phyloP scores from a whole-genome alignment of 2,888 invertebrate genomes.

The Agelastica alni region DNA sequence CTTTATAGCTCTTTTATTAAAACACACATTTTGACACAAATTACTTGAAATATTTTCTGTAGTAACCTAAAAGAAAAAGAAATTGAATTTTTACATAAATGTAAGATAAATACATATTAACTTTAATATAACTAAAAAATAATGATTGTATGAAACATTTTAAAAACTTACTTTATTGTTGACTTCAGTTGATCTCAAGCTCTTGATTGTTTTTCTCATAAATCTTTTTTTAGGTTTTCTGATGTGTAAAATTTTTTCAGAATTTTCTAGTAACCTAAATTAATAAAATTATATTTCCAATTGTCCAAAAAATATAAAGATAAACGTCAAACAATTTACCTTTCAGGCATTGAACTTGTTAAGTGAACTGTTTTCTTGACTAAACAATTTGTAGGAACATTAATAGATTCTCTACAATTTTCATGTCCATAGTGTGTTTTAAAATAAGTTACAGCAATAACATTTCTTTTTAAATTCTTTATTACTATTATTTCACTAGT shows the following conservation, averaged over 20 bases:
- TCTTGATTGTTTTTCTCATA: too few relatives aligned
- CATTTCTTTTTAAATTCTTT: not conserved
- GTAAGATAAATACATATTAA: too few relatives aligned
- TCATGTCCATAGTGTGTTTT: constrained; percentile 1
- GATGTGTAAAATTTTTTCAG: not conserved
- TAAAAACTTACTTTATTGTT: too few relatives aligned
- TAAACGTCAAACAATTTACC: not conserved
- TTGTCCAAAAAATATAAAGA: too few relatives aligned
- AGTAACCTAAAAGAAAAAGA: too few relatives aligned
- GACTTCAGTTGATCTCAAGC: too few relatives aligned
- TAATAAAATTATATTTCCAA: too few relatives aligned
- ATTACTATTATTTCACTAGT: constrained; percentile 1
- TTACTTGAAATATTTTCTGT: not conserved
- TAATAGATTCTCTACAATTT: not conserved
- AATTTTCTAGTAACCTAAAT: not conserved
- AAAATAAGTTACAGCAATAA: constrained; percentile 1
- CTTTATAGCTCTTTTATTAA: not conserved
- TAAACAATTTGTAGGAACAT: not conserved
- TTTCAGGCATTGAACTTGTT: not conserved
- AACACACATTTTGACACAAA: not conserved
- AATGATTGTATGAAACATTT: too few relatives aligned
- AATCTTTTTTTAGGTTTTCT: too few relatives aligned
- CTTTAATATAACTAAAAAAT: too few relatives aligned
- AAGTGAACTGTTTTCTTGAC: not conserved
- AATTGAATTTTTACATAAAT: not conserved